These are phyloP conservation scores for Sinonovacula constricta DNA, from an alignment of 1,140 invertebrate species.

Conservation along the genomic window DNA sequence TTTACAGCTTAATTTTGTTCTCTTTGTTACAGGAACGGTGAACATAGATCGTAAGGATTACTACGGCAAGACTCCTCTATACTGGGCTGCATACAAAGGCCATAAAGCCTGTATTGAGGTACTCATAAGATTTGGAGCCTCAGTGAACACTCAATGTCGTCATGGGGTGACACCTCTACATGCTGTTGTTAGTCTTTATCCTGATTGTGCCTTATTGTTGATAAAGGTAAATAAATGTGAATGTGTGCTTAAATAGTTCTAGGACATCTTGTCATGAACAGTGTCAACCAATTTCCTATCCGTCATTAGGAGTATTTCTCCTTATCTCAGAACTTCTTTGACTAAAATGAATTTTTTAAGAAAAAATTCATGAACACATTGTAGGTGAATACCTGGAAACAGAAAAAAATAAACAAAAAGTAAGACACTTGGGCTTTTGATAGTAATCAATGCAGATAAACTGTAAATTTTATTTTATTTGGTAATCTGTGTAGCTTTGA, in stretches of 20 bases:
- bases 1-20: too few species aligned
- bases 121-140: slow-evolving; percentile 63
- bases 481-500: too few species aligned
- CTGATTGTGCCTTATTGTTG: slow-evolving; percentile 65
- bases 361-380: too few species aligned
- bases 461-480: too few species aligned
- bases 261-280: neutral
- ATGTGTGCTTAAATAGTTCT: neutral
- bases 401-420: too few species aligned
- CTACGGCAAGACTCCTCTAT: slow-evolving; percentile 65
- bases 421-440: too few species aligned
- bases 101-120: slow-evolving; percentile 61
- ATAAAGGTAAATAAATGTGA: slow-evolving; percentile 55
- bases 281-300: too few species aligned
- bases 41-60: slow-evolving; percentile 65
- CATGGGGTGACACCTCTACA: slow-evolving; percentile 65
- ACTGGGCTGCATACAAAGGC: slow-evolving; percentile 67
- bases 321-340: too few species aligned
- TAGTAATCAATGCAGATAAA: too few species aligned
- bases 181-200: slow-evolving; percentile 64
- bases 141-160: slow-evolving; percentile 62
- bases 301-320: too few species aligned
- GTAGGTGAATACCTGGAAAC: too few species aligned
- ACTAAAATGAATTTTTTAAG: too few species aligned
- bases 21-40: slow-evolving; percentile 51